These are phyloP conservation scores for Benitochromis conjunctus DNA, from an alignment of 2,113 vertebrate genomes.

Conservation along the genomic window DNA sequence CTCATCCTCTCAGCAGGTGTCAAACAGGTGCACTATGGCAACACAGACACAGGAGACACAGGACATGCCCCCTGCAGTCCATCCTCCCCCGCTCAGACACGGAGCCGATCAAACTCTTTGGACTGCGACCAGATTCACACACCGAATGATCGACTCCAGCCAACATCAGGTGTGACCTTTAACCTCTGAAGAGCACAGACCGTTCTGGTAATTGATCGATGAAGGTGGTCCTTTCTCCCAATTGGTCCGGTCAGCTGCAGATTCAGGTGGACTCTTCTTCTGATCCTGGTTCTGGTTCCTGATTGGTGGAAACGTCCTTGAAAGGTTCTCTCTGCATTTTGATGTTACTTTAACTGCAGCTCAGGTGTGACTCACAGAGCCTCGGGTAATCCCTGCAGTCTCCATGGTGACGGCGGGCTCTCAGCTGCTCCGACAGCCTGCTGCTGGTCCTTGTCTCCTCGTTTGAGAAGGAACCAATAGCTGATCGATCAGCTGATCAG, in stretches of 20 bases:
- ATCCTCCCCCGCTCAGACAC: neutral
- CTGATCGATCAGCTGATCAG: neutral
- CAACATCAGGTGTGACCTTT: neutral
- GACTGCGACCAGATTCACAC: neutral
- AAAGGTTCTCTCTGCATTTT: neutral
- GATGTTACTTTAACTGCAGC: neutral
- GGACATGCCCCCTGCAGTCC: neutral
- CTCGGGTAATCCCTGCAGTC: neutral
- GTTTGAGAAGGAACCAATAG: neutral
- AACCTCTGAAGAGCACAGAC: neutral
- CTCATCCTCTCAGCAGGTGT: slow-evolving; percentile 37
- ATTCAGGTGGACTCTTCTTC: neutral
- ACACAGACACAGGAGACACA: neutral
- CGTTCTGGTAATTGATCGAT: neutral
- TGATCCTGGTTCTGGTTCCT: neutral
- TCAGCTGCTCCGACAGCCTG: neutral
- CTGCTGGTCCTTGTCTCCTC: neutral
- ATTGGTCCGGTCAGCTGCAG: neutral
- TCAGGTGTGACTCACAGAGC: neutral
- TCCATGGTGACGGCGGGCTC: neutral
- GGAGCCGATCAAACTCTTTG: neutral
- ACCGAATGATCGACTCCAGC: neutral
- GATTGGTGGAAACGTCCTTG: neutral
- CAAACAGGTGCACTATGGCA: slow-evolving; percentile 2
- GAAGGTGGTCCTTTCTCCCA: neutral